Evolutionary conservation across 2,888 invertebrate species (phyloP), one percentile per base, ranked within the genome.

Genomic region (Phania funesta): DNA sequence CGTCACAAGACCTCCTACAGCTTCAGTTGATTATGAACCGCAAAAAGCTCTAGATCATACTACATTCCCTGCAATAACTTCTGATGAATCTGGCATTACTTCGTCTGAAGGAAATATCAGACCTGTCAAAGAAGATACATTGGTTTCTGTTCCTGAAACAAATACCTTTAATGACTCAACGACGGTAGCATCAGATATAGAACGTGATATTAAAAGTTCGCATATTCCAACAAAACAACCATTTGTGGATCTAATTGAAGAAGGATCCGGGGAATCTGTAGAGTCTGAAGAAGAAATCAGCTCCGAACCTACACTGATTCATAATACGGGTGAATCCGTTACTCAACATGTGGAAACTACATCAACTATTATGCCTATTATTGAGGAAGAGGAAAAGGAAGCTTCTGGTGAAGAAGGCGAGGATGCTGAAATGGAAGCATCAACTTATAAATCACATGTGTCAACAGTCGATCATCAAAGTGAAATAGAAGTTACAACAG

Each of bases 261-360:
- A 87, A 44, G 38, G 35, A 44, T 84, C 76, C 16, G 89, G 84
- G 6, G 86, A 86, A 13, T 88, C 88, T 8, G 83, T 84, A 1
- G 88, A 89, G 67, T 88, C 89, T 0, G 87, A 86, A 74, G 89
- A 89, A 82, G 89, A 88, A 58, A 70, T 54, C 4, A 76, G 70
- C 80, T 85, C 41, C 9, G 74, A 83, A 7, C 76, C 79, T 29
- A 79, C 16, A 24, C 75, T 83, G 29, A 78, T 85, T 22, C 84
- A 85, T 68, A 84, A 85, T 22, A 60, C 84, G 29, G 83, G 75
- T 0, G 84, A 86, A 38, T 84, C 85, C 56, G 84, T 85, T 32
- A 87, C 87, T 4, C 85, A 87, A 38, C 82, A 83, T 11, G 46
- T 64, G 16, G 84, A 85, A 20, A 74, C 78, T 29, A 71, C 65